Conservation (phyloP, 2,113 vertebrate species). For the Archocentrus centrarchus region DNA sequence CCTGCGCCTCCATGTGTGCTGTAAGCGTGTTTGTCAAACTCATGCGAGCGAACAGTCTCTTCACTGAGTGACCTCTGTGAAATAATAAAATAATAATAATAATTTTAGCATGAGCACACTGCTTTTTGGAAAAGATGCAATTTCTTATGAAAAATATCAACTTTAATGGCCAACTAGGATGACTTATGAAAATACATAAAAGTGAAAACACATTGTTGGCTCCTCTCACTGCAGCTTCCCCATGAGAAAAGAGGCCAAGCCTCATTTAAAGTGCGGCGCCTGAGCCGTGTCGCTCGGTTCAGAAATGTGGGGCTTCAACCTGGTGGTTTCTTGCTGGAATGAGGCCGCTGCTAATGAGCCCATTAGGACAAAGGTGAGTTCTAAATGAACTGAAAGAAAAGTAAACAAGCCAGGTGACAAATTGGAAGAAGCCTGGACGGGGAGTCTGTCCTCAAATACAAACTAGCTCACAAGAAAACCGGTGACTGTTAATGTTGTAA, state of each 20-base stretch:
- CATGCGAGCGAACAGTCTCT: background rate
- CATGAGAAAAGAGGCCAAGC: conserved; percentile 60
- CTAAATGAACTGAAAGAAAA: conserved; percentile 59
- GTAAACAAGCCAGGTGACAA: conserved; percentile 78
- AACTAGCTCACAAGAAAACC: conserved; percentile 41
- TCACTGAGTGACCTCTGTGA: background rate
- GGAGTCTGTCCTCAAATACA: conserved; percentile 17
- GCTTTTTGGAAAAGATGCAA: conserved; percentile 54
- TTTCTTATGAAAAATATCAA: conserved; percentile 67
- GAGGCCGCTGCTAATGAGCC: conserved; percentile 71
- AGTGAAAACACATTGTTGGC: conserved; percentile 78
- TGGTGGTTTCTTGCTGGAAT: conserved; percentile 55
- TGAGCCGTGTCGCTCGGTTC: conserved; percentile 55
- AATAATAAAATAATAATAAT: background rate
- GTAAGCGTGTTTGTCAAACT: background rate
- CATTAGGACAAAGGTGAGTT: conserved; percentile 76
- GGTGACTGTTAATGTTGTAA: conserved; percentile 58
- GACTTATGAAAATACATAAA: conserved; percentile 77
- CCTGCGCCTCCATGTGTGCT: conserved; percentile 17
- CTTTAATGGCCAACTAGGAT: conserved; percentile 63
- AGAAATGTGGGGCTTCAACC: conserved; percentile 57
- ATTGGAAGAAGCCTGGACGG: conserved; percentile 39
- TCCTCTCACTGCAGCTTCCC: conserved; percentile 46
- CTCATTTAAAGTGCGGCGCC: conserved; percentile 79
- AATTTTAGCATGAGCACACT: conserved; percentile 42